Base-by-base conservation (phyloP, 1,140 invertebrate genomes). In the Pararge aegeria region DNA sequence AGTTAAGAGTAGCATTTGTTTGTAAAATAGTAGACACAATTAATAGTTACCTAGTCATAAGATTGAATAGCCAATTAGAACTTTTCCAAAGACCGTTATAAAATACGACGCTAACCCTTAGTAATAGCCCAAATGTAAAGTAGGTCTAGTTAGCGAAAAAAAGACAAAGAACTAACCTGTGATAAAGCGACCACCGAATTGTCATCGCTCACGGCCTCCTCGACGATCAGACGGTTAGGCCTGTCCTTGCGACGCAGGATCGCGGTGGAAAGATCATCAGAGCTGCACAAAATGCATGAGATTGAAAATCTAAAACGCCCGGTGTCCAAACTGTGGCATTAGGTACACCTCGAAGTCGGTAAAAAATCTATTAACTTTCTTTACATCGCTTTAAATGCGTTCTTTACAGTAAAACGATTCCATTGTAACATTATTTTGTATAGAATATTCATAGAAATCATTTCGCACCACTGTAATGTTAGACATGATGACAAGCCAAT, bases 141-240 rank as follows among this genome's bases (percentile, higher is more conserved):
- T 18, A 38, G 18, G 5, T 16, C 7, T 34, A 52, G 2, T 3
- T 52, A 20, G 1, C 10, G 10, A 40, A 52, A 61, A 61, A 61
- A 34, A 50, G 29, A 62, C 60, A 62, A 57, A 79, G 72, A 48
- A 66, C 62, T 76, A 77, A 96, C 95, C 93, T 98, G 97, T 71
- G 98, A 99, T 24, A 99, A 90, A 29, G 96, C 95, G 61, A 99
- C 97, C 40, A 99, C 97, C 0, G 98, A 99, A 85, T 99, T 99
- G 87, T 99, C 98, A 94, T 99, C 98, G 83, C 98, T 99, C 46
- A 96, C 94, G 15, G 98, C 97, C 91, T 99, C 98, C 87, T 99
- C 98, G 1, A 99, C 98, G 70, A 99, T 94, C 38, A 99, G 93
- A 81, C 99, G 95, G 90, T 99, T 99, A 65, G 99, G 99, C 83